Evolutionary conservation across 2,113 vertebrate species (phyloP).

Genomic region (Scalopus aquaticus): DNA sequence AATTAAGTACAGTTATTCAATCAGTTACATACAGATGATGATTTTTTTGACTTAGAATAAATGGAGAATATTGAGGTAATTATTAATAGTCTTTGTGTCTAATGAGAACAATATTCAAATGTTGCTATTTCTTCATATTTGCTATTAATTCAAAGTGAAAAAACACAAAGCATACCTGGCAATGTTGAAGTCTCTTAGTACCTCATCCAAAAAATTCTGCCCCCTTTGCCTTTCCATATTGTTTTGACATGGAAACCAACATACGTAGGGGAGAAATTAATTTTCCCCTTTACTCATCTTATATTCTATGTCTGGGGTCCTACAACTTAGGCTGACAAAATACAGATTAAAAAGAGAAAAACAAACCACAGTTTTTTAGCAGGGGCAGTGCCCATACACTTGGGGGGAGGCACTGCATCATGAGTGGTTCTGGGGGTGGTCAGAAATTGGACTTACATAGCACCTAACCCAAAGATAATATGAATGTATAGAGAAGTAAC

Average conservation of each 20-base stretch:
- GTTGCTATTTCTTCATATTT: neutral
- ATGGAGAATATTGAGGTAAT: neutral
- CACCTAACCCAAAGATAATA: neutral
- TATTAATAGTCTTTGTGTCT: neutral
- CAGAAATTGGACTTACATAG: neutral
- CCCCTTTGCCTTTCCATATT: neutral
- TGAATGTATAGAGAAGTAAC: neutral
- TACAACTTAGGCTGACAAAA: neutral
- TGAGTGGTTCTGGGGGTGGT: neutral
- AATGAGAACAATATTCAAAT: neutral
- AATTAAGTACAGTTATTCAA: neutral
- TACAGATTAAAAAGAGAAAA: neutral
- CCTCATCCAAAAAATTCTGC: neutral
- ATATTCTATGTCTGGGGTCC: neutral
- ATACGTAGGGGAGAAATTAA: neutral
- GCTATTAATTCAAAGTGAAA: neutral
- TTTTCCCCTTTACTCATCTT: neutral
- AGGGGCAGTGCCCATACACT: neutral
- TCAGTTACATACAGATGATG: neutral
- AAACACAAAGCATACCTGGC: neutral
- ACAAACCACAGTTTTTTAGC: neutral
- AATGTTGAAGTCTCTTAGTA: neutral
- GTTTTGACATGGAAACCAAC: neutral
- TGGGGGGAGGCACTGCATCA: neutral
- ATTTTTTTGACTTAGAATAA: conserved; percentile 24